phyloP scores from a whole-genome alignment of 2,888 invertebrate species.

The Pyralis farinalis region DNA sequence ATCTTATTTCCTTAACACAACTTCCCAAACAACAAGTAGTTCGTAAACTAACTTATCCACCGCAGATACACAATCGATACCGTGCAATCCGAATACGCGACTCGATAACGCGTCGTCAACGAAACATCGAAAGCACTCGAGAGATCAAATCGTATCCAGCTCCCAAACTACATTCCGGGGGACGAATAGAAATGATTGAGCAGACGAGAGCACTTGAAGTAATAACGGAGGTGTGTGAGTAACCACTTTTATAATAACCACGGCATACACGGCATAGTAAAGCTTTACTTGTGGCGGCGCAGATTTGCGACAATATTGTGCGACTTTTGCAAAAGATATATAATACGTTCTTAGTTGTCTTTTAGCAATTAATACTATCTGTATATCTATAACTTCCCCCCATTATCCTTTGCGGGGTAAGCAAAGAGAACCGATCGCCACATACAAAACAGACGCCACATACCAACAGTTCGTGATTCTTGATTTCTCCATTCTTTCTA shows the following conservation, averaged over 20 bases:
- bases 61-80: conserved; percentile 5
- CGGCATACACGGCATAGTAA: conserved; percentile 3
- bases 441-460: too few species aligned
- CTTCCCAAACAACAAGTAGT: not conserved
- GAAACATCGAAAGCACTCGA: conserved; percentile 9
- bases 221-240: conserved; percentile 35
- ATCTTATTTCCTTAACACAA: too few species aligned
- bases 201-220: conserved; percentile 41
- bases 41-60: not conserved
- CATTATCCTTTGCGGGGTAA: too few species aligned
- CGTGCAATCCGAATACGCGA: conserved; percentile 5
- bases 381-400: too few species aligned
- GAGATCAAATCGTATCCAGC: conserved; percentile 12
- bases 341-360: too few species aligned
- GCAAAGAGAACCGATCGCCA: too few species aligned
- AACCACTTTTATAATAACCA: conserved; percentile 20
- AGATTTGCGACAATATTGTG: not conserved
- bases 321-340: not conserved
- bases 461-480: too few species aligned
- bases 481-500: too few species aligned
- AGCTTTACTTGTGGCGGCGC: not conserved
- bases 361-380: too few species aligned
- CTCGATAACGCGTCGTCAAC: conserved; percentile 6
- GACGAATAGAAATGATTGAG: conserved; percentile 27
- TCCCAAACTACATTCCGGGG: conserved; percentile 9